Evolutionary conservation across 1,140 invertebrate genomes (phyloP), one percentile per base, ranked within the genome.

Genomic region (Penaeus japonicus): DNA sequence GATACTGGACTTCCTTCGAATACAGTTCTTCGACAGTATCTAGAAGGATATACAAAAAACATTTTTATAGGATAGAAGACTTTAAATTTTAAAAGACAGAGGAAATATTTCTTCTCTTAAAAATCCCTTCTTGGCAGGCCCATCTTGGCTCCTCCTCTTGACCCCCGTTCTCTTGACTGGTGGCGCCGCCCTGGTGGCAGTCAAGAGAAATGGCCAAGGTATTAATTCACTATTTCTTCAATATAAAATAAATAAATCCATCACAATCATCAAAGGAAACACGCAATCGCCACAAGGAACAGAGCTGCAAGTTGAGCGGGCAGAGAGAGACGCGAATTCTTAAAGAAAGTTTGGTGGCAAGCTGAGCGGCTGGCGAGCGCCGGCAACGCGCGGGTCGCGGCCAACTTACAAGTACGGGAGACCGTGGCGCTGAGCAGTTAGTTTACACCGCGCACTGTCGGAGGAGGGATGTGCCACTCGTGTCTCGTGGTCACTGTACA

Each of bases 351-450:
- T 84, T 78, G 54, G 32, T n/a, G 10, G 54, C 30, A 84, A 82
- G 53, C 75, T 83, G 53, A 65, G 32, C 15, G 70, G 18, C 65
- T 88, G 22, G 87, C 70, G 80, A 83, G 65, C 20, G 27, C 53
- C 55, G 80, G 80, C 87, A 88, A 78, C 87, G 22, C 22, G 5
- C 54, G 79, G 70, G 79, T 83, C 86, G 87, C 87, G 87, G 65
- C 84, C 80, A 88, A 82, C 80, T 88, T 87, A 88, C 87, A 88
- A 88, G 87, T 84, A 77, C 20, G 39, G 87, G 87, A n/a, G 86
- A 10, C 54, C 47, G 80, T 27, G 65, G 24, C 65, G 79, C 32
- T 32, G 62, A 20, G 70, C 39, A 70, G 79, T 88, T 83, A 88
- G 87, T 88, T 83, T 88, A 83, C 77, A 88, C 83, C 87, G 83